These are phyloP conservation scores for Yponomeuta plumbellus DNA, from an alignment of 2,888 invertebrate genomes.

Conservation along the genomic window DNA sequence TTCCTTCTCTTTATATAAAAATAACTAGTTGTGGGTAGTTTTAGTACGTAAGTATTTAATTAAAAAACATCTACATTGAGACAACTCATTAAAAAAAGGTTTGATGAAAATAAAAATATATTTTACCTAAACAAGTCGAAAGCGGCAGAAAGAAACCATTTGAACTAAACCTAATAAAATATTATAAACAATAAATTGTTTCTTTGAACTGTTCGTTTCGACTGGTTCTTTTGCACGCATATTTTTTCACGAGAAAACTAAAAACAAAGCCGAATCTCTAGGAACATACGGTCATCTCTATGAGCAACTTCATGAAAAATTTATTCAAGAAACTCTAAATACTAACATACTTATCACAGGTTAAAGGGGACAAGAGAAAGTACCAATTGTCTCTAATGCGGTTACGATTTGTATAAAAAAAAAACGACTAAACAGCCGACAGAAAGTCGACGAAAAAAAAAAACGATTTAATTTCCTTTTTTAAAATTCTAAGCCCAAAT, in stretches of 20 bases:
- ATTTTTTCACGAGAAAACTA: slow-evolving; percentile 32
- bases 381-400: slow-evolving; percentile 64
- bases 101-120: not conserved
- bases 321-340: slow-evolving; percentile 62
- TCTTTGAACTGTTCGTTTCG: slow-evolving; percentile 39
- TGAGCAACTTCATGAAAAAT: slow-evolving; percentile 49
- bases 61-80: not conserved
- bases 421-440: slow-evolving; percentile 53
- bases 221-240: slow-evolving; percentile 52
- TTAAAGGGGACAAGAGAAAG: slow-evolving; percentile 75
- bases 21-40: not conserved
- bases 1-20: slow-evolving; percentile 8
- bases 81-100: not conserved
- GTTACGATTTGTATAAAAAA: slow-evolving; percentile 40
- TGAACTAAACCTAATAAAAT: slow-evolving; percentile 40
- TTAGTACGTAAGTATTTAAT: not conserved
- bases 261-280: slow-evolving; percentile 34
- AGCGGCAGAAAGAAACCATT: slow-evolving; percentile 19
- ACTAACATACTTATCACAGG: slow-evolving; percentile 77
- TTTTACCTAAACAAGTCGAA: not conserved
- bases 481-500: slow-evolving; percentile 48
- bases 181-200: slow-evolving; percentile 37
- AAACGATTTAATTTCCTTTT: slow-evolving; percentile 5
- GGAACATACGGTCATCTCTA: slow-evolving; percentile 15
- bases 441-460: not conserved